These are phyloP conservation scores for Halcyon senegalensis DNA, from an alignment of 2,113 vertebrate species.

Conservation along the genomic window DNA sequence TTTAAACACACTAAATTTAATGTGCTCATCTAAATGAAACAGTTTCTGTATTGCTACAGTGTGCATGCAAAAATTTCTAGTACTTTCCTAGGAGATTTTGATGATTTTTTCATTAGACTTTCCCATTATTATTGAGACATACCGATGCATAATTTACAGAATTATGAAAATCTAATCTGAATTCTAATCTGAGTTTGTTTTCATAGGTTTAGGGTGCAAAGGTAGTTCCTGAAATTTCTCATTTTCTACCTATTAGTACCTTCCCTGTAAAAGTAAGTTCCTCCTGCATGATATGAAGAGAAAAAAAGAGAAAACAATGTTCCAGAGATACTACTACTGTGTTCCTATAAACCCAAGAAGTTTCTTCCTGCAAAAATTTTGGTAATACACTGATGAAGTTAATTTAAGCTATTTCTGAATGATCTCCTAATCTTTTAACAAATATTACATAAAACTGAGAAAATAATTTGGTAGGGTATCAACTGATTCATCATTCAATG, in stretches of 20 bases:
- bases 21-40: not conserved
- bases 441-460: not conserved
- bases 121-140: not conserved
- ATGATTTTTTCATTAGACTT: not conserved
- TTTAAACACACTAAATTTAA: not conserved
- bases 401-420: not conserved
- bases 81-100: not conserved
- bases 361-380: not conserved
- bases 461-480: not conserved
- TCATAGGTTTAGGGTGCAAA: not conserved
- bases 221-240: not conserved
- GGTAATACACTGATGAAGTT: not conserved
- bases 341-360: not conserved
- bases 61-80: not conserved
- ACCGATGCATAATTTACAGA: not conserved
- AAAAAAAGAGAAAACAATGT: not conserved
- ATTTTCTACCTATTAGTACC: not conserved
- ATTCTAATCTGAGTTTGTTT: not conserved
- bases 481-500: not conserved
- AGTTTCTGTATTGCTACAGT: not conserved
- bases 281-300: not conserved
- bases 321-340: not conserved
- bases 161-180: not conserved
- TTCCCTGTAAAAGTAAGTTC: not conserved
- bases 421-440: not conserved